Evolutionary conservation across 2,888 invertebrate genomes (phyloP).

Genomic region (Habrosyne pyritoides): DNA sequence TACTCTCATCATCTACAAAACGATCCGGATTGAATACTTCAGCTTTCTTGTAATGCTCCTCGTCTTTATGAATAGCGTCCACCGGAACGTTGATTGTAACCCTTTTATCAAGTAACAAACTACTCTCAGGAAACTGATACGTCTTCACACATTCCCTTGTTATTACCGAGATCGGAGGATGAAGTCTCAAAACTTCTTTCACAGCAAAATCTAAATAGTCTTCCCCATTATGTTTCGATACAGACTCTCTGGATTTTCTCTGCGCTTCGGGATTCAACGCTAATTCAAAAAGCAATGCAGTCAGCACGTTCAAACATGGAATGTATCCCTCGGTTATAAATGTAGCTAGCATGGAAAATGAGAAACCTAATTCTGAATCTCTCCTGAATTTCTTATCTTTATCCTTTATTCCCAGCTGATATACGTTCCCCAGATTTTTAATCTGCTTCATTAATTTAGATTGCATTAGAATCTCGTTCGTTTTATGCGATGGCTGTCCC

Average conservation of each 20-base stretch:
- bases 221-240: conserved; percentile 43
- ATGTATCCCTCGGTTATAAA: conserved; percentile 73
- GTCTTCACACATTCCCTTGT: conserved; percentile 67
- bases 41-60: conserved; percentile 58
- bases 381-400: conserved; percentile 30
- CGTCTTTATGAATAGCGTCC: conserved; percentile 66
- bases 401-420: conserved; percentile 51
- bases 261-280: conserved; percentile 59
- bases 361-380: conserved; percentile 52
- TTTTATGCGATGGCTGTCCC: conserved; percentile 49
- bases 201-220: conserved; percentile 63
- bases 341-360: conserved; percentile 56
- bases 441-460: conserved; percentile 58
- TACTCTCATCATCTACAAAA: conserved; percentile 51
- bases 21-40: conserved; percentile 66
- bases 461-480: conserved; percentile 43
- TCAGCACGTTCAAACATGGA: conserved; percentile 63
- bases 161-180: conserved; percentile 69
- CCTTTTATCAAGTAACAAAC: conserved; percentile 62
- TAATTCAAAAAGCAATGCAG: conserved; percentile 64
- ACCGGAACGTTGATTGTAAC: conserved; percentile 68
- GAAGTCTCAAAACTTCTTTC: conserved; percentile 69
- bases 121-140: conserved; percentile 62
- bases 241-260: conserved; percentile 52
- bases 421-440: conserved; percentile 49